These are phyloP conservation scores for Sphaerodactylus townsendi DNA, from an alignment of 2,113 vertebrate genomes.

Conservation along the genomic window DNA sequence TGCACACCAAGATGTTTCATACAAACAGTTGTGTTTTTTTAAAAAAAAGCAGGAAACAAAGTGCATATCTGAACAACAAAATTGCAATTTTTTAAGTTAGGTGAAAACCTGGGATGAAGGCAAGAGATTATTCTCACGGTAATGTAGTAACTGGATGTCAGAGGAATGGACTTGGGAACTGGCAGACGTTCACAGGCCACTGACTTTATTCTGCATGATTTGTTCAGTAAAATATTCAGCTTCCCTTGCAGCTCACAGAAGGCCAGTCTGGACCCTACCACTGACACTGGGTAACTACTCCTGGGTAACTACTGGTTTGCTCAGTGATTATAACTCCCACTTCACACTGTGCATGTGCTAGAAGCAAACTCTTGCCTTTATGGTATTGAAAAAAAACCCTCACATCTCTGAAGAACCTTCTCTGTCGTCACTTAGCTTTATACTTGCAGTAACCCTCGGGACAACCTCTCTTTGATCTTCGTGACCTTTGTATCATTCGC, in stretches of 20 bases:
- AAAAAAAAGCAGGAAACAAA: background rate
- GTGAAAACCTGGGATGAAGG: background rate
- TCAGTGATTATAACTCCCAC: background rate
- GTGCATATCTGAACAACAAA: conserved; percentile 10
- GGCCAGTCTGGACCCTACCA: background rate
- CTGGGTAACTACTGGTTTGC: conserved; percentile 32
- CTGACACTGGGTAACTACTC: background rate
- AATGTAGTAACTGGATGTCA: conserved; percentile 28
- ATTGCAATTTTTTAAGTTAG: conserved; percentile 17
- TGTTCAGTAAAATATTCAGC: background rate
- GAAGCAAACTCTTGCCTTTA: conserved; percentile 14
- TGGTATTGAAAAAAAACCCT: conserved; percentile 15
- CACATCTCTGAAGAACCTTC: background rate
- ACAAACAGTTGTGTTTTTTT: background rate
- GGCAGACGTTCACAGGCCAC: conserved; percentile 24
- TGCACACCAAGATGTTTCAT: background rate
- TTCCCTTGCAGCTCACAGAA: background rate
- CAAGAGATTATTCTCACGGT: conserved; percentile 14
- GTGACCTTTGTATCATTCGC: conserved; percentile 16
- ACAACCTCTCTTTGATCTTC: background rate
- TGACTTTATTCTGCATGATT: background rate
- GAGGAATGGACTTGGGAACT: conserved; percentile 23
- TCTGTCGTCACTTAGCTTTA: background rate
- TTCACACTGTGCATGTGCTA: background rate
- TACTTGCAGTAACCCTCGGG: conserved; percentile 19